Evolutionary conservation across 2,888 invertebrate genomes (phyloP).

Genomic region (Steinernema hermaphroditum): DNA sequence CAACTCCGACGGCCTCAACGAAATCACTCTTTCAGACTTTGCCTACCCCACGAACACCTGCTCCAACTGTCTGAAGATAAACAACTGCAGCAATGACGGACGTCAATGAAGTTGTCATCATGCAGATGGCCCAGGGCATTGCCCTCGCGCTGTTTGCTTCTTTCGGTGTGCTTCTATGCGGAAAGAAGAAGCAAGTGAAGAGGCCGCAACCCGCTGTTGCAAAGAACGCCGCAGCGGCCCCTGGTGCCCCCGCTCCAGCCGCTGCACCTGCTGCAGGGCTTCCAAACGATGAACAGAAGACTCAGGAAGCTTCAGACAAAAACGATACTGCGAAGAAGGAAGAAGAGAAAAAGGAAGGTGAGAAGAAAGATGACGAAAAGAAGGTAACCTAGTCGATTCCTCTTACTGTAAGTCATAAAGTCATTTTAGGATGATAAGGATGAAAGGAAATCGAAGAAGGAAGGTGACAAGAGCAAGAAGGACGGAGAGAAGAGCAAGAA

Average conservation of each 20-base stretch:
- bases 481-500: background rate
- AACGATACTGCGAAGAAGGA: background rate
- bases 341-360: background rate
- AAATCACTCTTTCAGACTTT: too few species aligned
- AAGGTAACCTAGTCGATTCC: too few species aligned
- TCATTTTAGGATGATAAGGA: background rate
- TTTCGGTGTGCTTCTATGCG: background rate
- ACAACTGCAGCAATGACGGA: background rate
- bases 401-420: too few species aligned
- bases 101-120: background rate
- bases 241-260: background rate
- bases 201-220: slow-evolving; percentile 9
- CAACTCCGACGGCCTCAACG: too few species aligned
- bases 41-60: too few species aligned
- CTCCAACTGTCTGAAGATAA: background rate
- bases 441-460: slow-evolving; percentile 9
- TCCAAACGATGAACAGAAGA: too few species aligned
- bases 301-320: background rate
- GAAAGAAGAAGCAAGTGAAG: slow-evolving; percentile 24
- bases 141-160: background rate
- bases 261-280: background rate
- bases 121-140: background rate
- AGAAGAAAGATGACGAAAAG: background rate
- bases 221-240: background rate
- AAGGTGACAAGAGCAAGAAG: background rate